Evolutionary conservation across 2,113 vertebrate genomes (phyloP), one percentile per base, ranked within the genome.

Genomic region (Pseudois nayaur): DNA sequence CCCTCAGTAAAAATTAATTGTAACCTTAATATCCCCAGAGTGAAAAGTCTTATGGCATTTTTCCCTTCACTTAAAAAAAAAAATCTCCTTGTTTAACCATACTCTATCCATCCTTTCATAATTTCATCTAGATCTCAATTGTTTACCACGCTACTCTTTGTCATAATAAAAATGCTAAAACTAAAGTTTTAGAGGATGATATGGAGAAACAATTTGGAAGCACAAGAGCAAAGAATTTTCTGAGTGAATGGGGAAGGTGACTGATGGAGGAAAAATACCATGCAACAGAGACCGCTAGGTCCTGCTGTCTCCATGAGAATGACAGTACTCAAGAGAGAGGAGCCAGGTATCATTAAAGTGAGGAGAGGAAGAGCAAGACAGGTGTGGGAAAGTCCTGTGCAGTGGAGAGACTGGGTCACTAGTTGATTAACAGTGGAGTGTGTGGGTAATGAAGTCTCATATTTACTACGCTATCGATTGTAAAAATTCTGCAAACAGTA

Each of bases 401-500:
- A 13, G 36, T 60, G 2, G 6, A 52, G 52, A 81, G 54, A 2
- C 21, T 21, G 36, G 17, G 74, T 55, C 27, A 6, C 25, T 59
- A 4, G 10, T 8, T 43, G 57, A 52, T 43, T 33, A 52, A 83
- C 33, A 25, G 60, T 27, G 48, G 33, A 64, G 13, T 29, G 21
- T 64, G 40, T 88, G 43, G 6, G 23, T 87, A 50, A 91, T 64
- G 67, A 84, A 67, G 50, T 79, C 89, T 71, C 14, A 13, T 43
- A 23, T 92, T 93, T 88, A 50, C 87, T 60, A 11, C 0, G 1
- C 67, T 93, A 55, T 82, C 29, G 54, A 85, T 60, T 27, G 74
- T 31, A 78, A 76, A 52, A 57, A 67, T 83, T 96, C 87, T 97
- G 67, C 36, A 92, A 82, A 95, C 29, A 84, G 55, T 50, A 52